Conservation (phyloP, 2,113 vertebrate species). For the Trematomus loennbergii region DNA sequence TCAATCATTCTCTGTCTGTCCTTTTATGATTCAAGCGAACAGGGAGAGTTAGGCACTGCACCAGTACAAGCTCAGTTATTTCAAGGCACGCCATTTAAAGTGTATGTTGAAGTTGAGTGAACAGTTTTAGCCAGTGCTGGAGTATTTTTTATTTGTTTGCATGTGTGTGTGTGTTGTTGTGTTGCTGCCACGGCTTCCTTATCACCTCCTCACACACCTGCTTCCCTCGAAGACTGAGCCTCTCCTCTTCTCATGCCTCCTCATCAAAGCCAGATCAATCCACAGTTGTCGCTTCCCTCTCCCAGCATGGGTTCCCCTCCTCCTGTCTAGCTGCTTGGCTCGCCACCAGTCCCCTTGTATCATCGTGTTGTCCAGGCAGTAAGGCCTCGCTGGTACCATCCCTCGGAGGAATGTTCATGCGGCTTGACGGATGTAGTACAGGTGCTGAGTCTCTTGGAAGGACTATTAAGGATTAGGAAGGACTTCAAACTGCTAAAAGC, state of each 20-base stretch:
- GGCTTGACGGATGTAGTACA: constrained; percentile 44
- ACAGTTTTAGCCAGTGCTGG: constrained; percentile 47
- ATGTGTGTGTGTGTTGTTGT: constrained; percentile 11
- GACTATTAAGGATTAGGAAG: constrained; percentile 63
- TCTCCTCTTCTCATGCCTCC: constrained; percentile 70
- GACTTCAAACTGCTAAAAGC: constrained; percentile 55
- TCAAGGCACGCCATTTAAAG: constrained; percentile 67
- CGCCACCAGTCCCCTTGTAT: constrained; percentile 52
- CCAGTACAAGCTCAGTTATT: constrained; percentile 43
- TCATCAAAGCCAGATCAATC: constrained; percentile 80
- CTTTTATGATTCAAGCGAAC: constrained; percentile 14
- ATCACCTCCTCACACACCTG: constrained; percentile 84
- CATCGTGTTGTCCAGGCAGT: constrained; percentile 59
- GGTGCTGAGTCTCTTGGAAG: constrained; percentile 58
- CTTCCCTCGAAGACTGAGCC: constrained; percentile 71
- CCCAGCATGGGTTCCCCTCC: constrained; percentile 46
- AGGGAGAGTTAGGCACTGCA: constrained; percentile 19
- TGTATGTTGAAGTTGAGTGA: constrained; percentile 57
- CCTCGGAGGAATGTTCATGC: constrained; percentile 51
- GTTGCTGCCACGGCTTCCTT: constrained; percentile 66
- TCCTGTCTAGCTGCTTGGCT: constrained; percentile 61
- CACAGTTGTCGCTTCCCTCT: constrained; percentile 70
- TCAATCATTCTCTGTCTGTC: constrained; percentile 36
- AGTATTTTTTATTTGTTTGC: constrained; percentile 57
- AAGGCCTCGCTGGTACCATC: constrained; percentile 55